Base-by-base conservation (phyloP, 2,888 invertebrate species). In the Tetragonula carbonaria region DNA sequence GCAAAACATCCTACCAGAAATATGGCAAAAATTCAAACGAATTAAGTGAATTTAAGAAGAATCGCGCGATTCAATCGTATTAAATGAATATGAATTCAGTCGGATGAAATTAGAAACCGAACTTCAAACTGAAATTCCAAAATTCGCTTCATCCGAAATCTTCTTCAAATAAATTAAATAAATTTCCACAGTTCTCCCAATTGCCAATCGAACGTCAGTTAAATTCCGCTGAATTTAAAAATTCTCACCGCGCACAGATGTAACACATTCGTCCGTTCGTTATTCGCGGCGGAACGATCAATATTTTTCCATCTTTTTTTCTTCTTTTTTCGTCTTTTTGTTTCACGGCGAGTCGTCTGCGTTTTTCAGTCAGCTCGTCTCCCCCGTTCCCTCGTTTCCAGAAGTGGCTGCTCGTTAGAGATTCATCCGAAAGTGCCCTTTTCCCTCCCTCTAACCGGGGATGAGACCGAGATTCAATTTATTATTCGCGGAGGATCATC, bases 381-480 rank as follows among this genome's bases (percentile, higher is more conserved):
- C 45, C 62, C 55, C 13, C 62, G 74, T 55, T 72, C 59, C 50
- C 74, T 72, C 83, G 78, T 72, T 72, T 78, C 74, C 67, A 84
- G 82, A 78, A 84, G 78, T 80, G 72, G 68, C 78, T 71, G 81
- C 84, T 85, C 63, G 82, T 87, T 87, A 87, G 74, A 80, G 74
- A 87, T 87, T 87, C 87, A 82, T 85, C 82, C 78, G 53, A 66
- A 78, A 87, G 75, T 73, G 72, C 63, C 72, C 62, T 72, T 67
- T 59, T 70, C 71, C 38, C 78, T 59, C 73, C 70, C n/a, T 87
- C 79, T 73, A 87, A 74, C 87, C 87, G 85, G 78, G 82, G 72
- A 84, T 80, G 80, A 88, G 84, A 76, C 82, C 74, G 70, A 78
- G 86, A 88, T 88, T 87, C 88, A 88, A 84, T 88, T 84, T 86